Evolutionary conservation across 2,113 vertebrate genomes (phyloP).

Genomic region (Phoxinus phoxinus): DNA sequence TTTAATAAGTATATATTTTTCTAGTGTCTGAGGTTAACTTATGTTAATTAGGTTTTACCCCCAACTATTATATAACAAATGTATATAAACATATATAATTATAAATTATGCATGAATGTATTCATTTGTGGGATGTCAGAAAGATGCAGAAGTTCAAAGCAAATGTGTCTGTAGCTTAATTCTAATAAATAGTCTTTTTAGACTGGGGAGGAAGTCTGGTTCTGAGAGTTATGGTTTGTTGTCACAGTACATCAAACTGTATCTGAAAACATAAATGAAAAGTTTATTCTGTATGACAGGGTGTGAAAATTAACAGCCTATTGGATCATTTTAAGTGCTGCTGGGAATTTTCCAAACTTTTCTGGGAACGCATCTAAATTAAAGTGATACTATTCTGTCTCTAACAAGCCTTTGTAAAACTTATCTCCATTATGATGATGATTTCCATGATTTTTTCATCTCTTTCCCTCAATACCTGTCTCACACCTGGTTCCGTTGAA

Average conservation of each 20-base stretch:
- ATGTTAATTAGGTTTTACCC: neutral
- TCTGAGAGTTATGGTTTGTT: neutral
- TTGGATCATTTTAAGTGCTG: neutral
- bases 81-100: neutral
- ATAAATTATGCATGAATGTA: neutral
- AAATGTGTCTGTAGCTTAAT: neutral
- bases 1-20: neutral
- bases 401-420: neutral
- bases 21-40: neutral
- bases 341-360: neutral
- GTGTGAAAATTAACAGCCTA: neutral
- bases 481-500: constrained; percentile 99
- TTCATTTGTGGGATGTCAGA: neutral
- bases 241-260: neutral
- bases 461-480: constrained; percentile 89
- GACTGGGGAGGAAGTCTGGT: neutral
- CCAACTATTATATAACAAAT: neutral
- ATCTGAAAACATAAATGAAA: constrained; percentile 8
- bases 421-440: neutral
- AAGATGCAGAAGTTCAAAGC: neutral
- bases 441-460: constrained; percentile 1
- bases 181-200: neutral
- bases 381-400: neutral
- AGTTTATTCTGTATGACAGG: neutral
- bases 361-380: neutral